phyloP scores from a whole-genome alignment of 1,140 invertebrate genomes.

The Vollenhovia emeryi region DNA sequence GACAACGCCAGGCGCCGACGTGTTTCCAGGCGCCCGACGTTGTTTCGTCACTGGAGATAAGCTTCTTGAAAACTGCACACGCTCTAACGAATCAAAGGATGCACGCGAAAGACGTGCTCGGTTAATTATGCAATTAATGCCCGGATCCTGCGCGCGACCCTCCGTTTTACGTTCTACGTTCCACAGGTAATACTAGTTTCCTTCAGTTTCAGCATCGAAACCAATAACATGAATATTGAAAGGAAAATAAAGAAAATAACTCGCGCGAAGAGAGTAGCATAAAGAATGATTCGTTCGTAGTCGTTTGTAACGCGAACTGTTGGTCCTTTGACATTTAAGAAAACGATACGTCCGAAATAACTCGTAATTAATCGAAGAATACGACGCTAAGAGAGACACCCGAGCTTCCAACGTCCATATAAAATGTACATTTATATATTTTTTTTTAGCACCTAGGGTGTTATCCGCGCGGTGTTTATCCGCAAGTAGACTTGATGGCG shows the following conservation, averaged over 20 bases:
- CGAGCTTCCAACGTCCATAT: not conserved
- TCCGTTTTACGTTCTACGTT: slow-evolving; percentile 30
- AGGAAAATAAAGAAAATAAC: too few species aligned
- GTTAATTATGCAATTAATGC: slow-evolving; percentile 69
- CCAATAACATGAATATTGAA: too few species aligned
- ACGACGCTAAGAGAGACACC: not conserved
- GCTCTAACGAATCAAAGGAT: slow-evolving; percentile 60
- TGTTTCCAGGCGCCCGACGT: slow-evolving; percentile 55
- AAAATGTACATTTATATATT: not conserved
- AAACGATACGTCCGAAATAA: not conserved
- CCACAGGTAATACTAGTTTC: not conserved
- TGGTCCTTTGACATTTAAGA: slow-evolving; percentile 6
- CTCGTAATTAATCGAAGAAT: not conserved
- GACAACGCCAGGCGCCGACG: slow-evolving; percentile 50
- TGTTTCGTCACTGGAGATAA: slow-evolving; percentile 67
- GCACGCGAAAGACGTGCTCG: slow-evolving; percentile 23
- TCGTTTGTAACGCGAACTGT: not conserved
- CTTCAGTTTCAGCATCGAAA: not conserved
- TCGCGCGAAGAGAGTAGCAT: too few species aligned
- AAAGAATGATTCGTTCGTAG: not conserved
- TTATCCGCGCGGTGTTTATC: not conserved
- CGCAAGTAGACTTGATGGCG: slow-evolving; percentile 4
- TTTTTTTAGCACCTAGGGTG: not conserved
- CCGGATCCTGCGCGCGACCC: slow-evolving; percentile 63
- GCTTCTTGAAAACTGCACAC: slow-evolving; percentile 69